Evolutionary conservation across 2,888 invertebrate species (phyloP).

Genomic region (Adela reaumurella): DNA sequence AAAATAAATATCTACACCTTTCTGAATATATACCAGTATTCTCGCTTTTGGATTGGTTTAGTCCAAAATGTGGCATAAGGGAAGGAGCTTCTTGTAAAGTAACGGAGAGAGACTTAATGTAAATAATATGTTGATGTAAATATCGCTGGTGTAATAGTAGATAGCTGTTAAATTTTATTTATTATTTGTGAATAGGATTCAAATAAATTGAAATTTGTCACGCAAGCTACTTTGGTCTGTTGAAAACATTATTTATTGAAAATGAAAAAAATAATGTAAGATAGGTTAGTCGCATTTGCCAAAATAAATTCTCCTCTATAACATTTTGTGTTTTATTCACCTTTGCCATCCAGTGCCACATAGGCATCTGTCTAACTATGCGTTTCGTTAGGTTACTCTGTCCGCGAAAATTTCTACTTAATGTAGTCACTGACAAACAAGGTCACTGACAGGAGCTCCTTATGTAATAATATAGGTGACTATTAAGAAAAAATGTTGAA

Average conservation of each 20-base stretch:
- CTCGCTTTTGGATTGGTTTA: too few relatives aligned
- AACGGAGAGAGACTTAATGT: not conserved
- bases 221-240: not conserved
- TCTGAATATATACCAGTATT: too few relatives aligned
- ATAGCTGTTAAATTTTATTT: not conserved
- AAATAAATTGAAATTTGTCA: not conserved
- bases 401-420: too few relatives aligned
- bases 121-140: not conserved
- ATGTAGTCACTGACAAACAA: too few relatives aligned
- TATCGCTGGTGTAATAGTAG: not conserved
- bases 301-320: slow-evolving; percentile 49
- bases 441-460: too few relatives aligned
- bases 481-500: too few relatives aligned
- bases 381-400: too few relatives aligned
- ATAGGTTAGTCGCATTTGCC: slow-evolving; percentile 53
- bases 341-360: too few relatives aligned
- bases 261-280: not conserved
- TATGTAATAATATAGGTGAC: too few relatives aligned
- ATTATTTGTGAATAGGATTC: not conserved
- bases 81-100: not conserved
- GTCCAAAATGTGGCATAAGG: too few relatives aligned
- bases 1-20: too few relatives aligned
- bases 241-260: not conserved
- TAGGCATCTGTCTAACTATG: too few relatives aligned
- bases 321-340: slow-evolving; percentile 26